Percentiles rank a stretch among this genome's conserved stretches.
Conservation (phyloP, 2,888 invertebrate genomes). For the Dynastes tityus region DNA sequence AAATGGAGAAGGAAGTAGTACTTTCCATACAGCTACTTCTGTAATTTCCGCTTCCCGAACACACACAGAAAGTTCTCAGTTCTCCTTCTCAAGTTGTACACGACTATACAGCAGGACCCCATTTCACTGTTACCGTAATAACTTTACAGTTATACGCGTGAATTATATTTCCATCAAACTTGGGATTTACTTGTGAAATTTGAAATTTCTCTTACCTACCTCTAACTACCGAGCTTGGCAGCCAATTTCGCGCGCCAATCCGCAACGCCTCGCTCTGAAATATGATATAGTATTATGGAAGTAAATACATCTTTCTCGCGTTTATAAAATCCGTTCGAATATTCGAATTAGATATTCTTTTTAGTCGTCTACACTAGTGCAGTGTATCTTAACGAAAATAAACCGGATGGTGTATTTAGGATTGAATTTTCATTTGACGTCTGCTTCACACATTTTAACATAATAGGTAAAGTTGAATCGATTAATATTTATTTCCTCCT, state of each 20-base stretch:
- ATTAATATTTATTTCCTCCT: no score
- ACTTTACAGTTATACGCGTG: conserved; percentile 61
- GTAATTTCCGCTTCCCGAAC: conserved; percentile 55
- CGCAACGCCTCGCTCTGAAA: conserved; percentile 52
- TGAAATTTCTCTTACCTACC: conserved; percentile 48
- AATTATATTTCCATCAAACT: conserved; percentile 63
- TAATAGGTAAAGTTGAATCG: no score
- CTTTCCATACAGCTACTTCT: conserved; percentile 52
- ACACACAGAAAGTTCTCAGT: conserved; percentile 52
- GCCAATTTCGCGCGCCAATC: conserved; percentile 17
- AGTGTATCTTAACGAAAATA: neutral
- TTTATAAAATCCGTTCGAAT: conserved; percentile 28
- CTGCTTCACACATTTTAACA: neutral
- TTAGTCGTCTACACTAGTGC: neutral
- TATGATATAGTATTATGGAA: conserved; percentile 54
- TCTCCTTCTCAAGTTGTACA: conserved; percentile 57
- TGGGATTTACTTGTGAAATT: conserved; percentile 59
- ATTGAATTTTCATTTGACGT: neutral
- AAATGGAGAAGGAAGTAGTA: neutral
- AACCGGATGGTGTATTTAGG: neutral
- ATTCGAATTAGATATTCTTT: conserved; percentile 15
- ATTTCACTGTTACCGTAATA: conserved; percentile 56
- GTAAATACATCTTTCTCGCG: conserved; percentile 43
- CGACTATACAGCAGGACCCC: conserved; percentile 55
- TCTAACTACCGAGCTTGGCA: conserved; percentile 28